Evolutionary conservation across 2,113 vertebrate species (phyloP).

Genomic region (Chrysochloris asiatica): DNA sequence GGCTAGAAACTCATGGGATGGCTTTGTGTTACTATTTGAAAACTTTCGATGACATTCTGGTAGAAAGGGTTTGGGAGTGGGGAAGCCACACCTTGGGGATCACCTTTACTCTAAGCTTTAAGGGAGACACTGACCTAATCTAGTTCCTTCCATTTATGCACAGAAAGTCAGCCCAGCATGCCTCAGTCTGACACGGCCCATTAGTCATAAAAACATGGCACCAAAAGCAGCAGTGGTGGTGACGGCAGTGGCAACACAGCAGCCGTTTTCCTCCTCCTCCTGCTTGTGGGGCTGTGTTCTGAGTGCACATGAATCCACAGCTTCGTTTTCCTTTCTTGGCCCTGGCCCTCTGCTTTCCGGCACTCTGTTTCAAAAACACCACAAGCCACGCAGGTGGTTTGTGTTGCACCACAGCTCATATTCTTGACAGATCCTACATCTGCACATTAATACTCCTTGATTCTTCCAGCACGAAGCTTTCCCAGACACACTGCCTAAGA

Average conservation of each 20-base stretch:
- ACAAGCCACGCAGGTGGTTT: conserved; percentile 87
- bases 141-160: conserved; percentile 46
- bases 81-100: not conserved
- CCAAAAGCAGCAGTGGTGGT: conserved; percentile 64
- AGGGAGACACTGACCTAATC: conserved; percentile 66
- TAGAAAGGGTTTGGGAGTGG: not conserved
- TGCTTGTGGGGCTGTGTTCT: not conserved
- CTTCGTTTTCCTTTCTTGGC: conserved; percentile 81
- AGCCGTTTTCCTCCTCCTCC: conserved; percentile 31
- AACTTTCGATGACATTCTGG: conserved; percentile 26
- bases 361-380: conserved; percentile 85
- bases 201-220: conserved; percentile 79
- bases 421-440: conserved; percentile 88
- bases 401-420: conserved; percentile 88
- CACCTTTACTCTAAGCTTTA: conserved; percentile 58
- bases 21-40: conserved; percentile 16
- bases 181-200: conserved; percentile 73
- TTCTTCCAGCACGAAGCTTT: conserved; percentile 85
- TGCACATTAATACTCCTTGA: conserved; percentile 84
- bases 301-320: conserved; percentile 75
- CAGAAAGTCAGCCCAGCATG: conserved; percentile 65
- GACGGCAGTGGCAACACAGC: not conserved
- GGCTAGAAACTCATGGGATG: not conserved
- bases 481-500: conserved; percentile 86
- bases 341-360: conserved; percentile 83